Conservation (phyloP, 2,113 vertebrate species). For the Cryptomyrus ogoouensis region DNA sequence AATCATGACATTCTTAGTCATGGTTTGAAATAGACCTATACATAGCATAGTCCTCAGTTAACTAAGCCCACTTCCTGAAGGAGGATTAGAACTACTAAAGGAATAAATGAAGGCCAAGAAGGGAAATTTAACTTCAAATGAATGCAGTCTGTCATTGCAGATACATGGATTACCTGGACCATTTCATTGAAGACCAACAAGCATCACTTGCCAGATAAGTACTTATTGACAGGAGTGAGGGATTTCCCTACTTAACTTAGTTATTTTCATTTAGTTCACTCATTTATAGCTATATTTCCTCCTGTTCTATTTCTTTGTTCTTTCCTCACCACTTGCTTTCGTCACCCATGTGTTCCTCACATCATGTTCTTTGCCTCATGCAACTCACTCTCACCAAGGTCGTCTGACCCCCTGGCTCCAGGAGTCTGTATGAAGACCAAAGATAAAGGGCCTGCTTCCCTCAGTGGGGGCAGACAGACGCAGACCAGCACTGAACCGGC, state of each 20-base stretch:
- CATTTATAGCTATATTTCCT: not conserved
- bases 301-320: not conserved
- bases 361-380: not conserved
- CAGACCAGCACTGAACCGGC: too few relatives aligned
- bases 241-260: not conserved
- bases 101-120: not conserved
- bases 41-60: not conserved
- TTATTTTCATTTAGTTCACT: not conserved
- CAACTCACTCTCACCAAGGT: not conserved
- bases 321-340: not conserved
- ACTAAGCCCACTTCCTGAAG: not conserved
- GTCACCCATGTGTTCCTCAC: not conserved
- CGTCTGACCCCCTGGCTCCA: not conserved
- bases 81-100: not conserved
- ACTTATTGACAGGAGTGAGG: not conserved
- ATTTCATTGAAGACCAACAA: not conserved
- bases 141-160: not conserved
- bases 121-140: not conserved
- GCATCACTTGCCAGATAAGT: not conserved
- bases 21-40: not conserved
- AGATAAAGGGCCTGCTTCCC: not conserved
- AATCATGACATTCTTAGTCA: not conserved
- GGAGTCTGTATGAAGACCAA: not conserved
- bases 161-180: not conserved
- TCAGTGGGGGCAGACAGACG: too few relatives aligned